Evolutionary conservation across 2,797 vertebrate genomes (phyloP), one percentile per base, ranked within the genome.

Genomic region (Mormyrus proboscirostris): DNA sequence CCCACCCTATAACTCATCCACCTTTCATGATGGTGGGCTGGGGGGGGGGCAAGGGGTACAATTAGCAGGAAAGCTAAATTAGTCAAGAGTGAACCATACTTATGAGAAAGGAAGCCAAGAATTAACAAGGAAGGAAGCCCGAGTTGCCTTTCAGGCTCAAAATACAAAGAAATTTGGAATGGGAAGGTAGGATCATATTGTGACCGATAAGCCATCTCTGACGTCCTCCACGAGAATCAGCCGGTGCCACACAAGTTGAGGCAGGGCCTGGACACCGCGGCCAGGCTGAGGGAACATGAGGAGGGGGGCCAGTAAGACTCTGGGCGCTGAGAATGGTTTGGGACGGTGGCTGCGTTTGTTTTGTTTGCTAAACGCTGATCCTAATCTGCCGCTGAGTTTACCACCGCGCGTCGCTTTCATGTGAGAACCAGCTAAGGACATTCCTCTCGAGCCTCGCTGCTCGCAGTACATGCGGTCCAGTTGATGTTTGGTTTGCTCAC

Each of bases 81-180:
- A 86, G 91, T 91, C 84, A 85, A 47, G 85, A 87, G 84, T 82
- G 79, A 91, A 88, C 85, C 90, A 84, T n/a, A 73, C 89, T 90
- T 73, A 91, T 93, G 91, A 91, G 90, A 90, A 90, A 91, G 92
- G 92, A 93, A 94, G 89, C 89, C 89, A 86, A 38, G 87, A 88
- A 91, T 91, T 87, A 91, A 92, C 88, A 88, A 92, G 93, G 92
- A 93, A 92, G 92, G 93, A 94, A 92, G 88, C 91, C 90, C 0
- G 8, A 22, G 51, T 55, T 38, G 84, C 22, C 49, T 86, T 51
- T 53, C 79, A 84, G 85, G 82, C 79, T 69, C 44, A 89, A 90
- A 89, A 89, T 88, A 92, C 87, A 88, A 89, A 88, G 88, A 90
- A 89, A 85, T 89, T 87, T 29, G 86, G 51, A 88, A 79, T 90